Evolutionary conservation across 2,113 vertebrate species (phyloP).

Genomic region (Forbesichthys agassizii): DNA sequence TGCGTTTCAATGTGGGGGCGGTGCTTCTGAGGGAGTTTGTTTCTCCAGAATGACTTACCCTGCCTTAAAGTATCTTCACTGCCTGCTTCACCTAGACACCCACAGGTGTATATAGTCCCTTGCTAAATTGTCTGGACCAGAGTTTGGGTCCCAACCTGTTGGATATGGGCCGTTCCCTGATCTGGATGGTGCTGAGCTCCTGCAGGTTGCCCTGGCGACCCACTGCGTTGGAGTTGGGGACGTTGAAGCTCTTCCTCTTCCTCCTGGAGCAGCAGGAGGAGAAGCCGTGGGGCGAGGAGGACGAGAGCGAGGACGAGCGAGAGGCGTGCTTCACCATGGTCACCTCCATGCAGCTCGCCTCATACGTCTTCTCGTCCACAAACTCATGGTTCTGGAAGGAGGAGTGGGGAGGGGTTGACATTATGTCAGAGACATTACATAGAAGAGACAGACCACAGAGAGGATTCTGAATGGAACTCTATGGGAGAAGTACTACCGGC

Average conservation of each 20-base stretch:
- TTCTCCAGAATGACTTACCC: too few relatives aligned
- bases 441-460: too few relatives aligned
- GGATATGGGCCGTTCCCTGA: conserved; percentile 85
- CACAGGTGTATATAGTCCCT: too few relatives aligned
- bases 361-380: conserved; percentile 89
- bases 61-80: too few relatives aligned
- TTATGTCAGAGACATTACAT: too few relatives aligned
- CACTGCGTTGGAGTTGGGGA: conserved; percentile 81
- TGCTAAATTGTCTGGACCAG: neutral
- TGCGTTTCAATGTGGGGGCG: too few relatives aligned
- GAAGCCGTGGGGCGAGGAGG: conserved; percentile 79
- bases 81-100: too few relatives aligned
- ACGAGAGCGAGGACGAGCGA: conserved; percentile 84
- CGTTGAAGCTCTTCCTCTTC: conserved; percentile 88
- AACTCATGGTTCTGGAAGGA: conserved; percentile 88
- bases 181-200: conserved; percentile 96
- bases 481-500: too few relatives aligned
- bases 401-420: conserved; percentile 5
- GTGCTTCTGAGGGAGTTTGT: too few relatives aligned
- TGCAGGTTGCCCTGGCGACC: conserved; percentile 83
- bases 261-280: conserved; percentile 86
- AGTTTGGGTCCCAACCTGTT: conserved; percentile 80
- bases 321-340: conserved; percentile 82
- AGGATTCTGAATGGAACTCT: too few relatives aligned
- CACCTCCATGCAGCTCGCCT: conserved; percentile 86